Evolutionary conservation across 2,113 vertebrate genomes (phyloP).

Genomic region (Actenoides lindsayi): DNA sequence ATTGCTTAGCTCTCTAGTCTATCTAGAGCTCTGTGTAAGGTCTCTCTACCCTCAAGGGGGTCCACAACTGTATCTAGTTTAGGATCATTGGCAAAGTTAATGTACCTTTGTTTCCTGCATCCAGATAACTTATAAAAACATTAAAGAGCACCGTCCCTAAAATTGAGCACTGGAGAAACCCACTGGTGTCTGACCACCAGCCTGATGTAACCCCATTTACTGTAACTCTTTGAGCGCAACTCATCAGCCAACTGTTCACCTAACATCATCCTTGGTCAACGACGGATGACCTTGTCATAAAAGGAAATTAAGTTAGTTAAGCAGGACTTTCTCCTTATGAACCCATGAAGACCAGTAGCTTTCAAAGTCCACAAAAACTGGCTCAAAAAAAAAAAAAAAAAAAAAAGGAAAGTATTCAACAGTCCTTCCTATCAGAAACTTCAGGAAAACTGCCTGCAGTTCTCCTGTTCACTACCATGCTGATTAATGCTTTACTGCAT

Average conservation of each 20-base stretch:
- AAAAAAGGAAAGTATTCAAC: background rate
- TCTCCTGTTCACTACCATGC: background rate
- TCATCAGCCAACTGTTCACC: background rate
- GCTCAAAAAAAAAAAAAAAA: background rate
- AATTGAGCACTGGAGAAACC: background rate
- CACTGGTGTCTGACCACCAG: background rate
- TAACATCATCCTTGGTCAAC: background rate
- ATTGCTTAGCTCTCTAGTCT: background rate
- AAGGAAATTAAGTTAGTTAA: background rate
- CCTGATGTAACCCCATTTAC: background rate
- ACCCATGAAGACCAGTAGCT: background rate
- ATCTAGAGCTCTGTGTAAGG: background rate
- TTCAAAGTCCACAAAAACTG: background rate
- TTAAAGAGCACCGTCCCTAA: background rate
- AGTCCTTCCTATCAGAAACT: background rate
- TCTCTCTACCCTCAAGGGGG: background rate
- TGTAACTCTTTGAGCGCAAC: background rate
- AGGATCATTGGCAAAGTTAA: background rate
- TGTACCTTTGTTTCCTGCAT: background rate
- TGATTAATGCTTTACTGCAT: background rate
- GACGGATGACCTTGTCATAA: background rate
- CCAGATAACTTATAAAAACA: background rate
- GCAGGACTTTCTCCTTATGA: background rate
- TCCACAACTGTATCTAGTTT: background rate
- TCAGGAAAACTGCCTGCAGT: background rate